A percentile compares a stretch with the other conserved stretches of the same genome.
Conservation (phyloP, 2,888 invertebrate genomes). For the Drosophila greeni region DNA sequence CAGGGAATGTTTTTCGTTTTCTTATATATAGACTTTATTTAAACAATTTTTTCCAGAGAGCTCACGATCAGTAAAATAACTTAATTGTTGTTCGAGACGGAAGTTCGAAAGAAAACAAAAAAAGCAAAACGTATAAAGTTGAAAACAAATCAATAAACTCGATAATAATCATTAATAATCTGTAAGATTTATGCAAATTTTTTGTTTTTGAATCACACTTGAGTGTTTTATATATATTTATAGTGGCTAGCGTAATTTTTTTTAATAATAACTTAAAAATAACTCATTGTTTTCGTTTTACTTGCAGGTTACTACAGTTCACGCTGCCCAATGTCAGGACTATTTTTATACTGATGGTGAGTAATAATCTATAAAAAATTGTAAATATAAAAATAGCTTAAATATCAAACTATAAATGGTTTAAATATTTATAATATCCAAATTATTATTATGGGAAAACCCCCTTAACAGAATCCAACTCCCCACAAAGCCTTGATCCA, state of each 20-base stretch:
- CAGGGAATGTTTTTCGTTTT: not conserved
- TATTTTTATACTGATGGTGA: slow-evolving; percentile 92
- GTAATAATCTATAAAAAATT: slow-evolving; percentile 71
- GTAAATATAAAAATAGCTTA: not conserved
- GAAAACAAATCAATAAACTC: slow-evolving; percentile 64
- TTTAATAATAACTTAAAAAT: slow-evolving; percentile 8
- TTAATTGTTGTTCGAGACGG: slow-evolving; percentile 65
- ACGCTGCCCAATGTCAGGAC: slow-evolving; percentile 93
- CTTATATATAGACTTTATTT: slow-evolving; percentile 8
- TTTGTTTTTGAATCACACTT: slow-evolving; percentile 28
- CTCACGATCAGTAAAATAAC: slow-evolving; percentile 63
- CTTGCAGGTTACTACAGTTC: slow-evolving; percentile 90
- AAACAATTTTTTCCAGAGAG: slow-evolving; percentile 37
- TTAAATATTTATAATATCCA: too few species aligned
- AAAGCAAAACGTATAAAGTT: slow-evolving; percentile 27
- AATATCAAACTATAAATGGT: too few species aligned
- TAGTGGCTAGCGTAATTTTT: slow-evolving; percentile 58
- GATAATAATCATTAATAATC: slow-evolving; percentile 63
- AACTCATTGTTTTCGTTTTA: slow-evolving; percentile 28
- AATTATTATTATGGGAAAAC: not conserved
- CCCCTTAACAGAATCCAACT: slow-evolving; percentile 3
- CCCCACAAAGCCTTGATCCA: slow-evolving; percentile 23
- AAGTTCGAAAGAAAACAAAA: slow-evolving; percentile 42
- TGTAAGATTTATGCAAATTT: slow-evolving; percentile 64
- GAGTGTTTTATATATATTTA: slow-evolving; percentile 50